Percentiles rank a stretch among this genome's conserved stretches.
Conservation (phyloP, 2,797 vertebrate genomes). For the Falco cherrug region DNA sequence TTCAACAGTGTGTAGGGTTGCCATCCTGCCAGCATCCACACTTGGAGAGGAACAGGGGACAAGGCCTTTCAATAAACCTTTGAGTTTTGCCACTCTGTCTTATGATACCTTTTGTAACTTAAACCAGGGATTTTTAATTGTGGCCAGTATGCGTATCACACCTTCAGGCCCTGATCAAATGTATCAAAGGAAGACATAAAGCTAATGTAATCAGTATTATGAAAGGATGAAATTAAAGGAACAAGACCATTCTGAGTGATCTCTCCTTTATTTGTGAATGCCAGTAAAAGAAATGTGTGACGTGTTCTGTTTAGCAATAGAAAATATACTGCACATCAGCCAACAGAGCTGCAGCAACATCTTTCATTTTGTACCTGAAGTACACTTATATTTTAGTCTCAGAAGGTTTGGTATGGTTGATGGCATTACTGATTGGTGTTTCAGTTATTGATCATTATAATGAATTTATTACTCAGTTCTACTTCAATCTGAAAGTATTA, state of each 20-base stretch:
- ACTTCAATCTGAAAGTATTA: not conserved
- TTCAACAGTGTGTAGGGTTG: too few species aligned
- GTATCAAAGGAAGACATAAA: not conserved
- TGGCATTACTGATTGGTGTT: not conserved
- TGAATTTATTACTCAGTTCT: not conserved
- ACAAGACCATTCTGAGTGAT: not conserved
- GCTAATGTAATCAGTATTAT: not conserved
- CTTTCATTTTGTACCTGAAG: not conserved
- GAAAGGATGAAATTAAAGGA: not conserved
- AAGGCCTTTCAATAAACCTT: not conserved
- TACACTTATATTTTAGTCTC: not conserved
- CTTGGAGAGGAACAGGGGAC: not conserved
- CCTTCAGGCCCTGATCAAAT: not conserved
- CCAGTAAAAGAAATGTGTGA: not conserved
- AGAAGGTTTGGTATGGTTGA: not conserved
- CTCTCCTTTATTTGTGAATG: not conserved
- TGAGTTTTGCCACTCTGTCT: not conserved
- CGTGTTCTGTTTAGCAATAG: not conserved
- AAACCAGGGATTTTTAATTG: not conserved
- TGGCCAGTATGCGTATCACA: not conserved
- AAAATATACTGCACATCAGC: not conserved
- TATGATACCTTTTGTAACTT: not conserved
- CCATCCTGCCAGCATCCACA: not conserved
- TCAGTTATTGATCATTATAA: constrained; percentile 18
- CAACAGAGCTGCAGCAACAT: not conserved